Conservation (phyloP, 2,797 vertebrate genomes). For the Callimico goeldii region DNA sequence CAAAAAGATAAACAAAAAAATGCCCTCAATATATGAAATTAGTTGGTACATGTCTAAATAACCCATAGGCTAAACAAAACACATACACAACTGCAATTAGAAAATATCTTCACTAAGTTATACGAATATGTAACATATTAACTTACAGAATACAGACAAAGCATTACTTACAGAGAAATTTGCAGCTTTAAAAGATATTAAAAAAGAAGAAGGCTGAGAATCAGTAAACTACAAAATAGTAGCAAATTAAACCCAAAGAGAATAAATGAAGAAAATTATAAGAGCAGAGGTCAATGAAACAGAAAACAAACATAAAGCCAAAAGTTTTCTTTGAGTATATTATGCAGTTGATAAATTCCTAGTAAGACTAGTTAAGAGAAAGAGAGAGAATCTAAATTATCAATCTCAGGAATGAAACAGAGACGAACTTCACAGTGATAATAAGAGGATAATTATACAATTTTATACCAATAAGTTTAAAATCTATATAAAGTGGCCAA, state of each 20-base stretch:
- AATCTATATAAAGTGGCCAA: neutral
- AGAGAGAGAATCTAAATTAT: neutral
- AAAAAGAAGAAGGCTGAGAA: neutral
- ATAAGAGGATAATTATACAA: neutral
- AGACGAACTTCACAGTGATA: neutral
- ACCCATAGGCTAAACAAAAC: neutral
- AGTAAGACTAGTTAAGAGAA: neutral
- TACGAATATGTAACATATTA: neutral
- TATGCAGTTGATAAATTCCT: neutral
- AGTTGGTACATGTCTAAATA: neutral
- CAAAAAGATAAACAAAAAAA: slow-evolving; percentile 23
- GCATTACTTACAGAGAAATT: neutral
- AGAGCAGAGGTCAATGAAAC: neutral
- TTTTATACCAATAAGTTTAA: slow-evolving; percentile 8
- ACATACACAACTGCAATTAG: neutral
- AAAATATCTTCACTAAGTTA: slow-evolving; percentile 25
- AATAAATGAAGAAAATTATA: neutral
- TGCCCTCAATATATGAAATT: neutral
- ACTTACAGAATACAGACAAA: neutral
- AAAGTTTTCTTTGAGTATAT: neutral
- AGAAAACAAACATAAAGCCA: neutral
- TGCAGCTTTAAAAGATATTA: neutral
- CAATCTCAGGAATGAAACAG: neutral
- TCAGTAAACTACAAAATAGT: neutral
- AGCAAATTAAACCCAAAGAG: slow-evolving; percentile 7